Evolutionary conservation across 2,797 vertebrate genomes (phyloP), one percentile per base, ranked within the genome.

Genomic region (Amphiprion clarkii): DNA sequence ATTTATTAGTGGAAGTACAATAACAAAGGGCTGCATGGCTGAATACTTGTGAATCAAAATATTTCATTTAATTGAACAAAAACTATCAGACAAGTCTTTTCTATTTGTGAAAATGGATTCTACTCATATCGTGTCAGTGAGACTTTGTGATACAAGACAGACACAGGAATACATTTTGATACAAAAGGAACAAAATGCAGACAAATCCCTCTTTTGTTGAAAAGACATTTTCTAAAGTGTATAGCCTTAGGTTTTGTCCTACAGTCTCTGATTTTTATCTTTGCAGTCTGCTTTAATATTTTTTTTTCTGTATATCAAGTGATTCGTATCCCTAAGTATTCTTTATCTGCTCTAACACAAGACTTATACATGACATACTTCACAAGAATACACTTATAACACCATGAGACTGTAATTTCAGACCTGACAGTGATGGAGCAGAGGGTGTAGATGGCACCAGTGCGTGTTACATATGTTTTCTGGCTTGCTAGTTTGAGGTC

Each of bases 1-100:
- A 78, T 74, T 85, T 66, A 74, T 71, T 72, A 78, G 52, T 49
- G 23, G 7, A 70, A 64, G 21, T 49, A 61, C 33, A 66, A 33
- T 33, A 67, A 76, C 71, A 79, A 71, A 68, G 21, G 49, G 13
- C 27, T 72, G 49, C 51, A 33, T 72, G 19, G 14, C n/a, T 74
- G 40, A 64, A 39, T 56, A 40, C 19, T 1, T 29, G 13, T 29
- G 21, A 71, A 69, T 60, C 9, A 29, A 67, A 62, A 51, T 27
- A 33, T 73, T 67, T 51, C 0, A 74, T 49, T 55, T 2, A 67
- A 62, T 49, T 74, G 17, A 44, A 64, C 4, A 40, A 53, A 19
- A 48, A 61, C 19, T 13, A 23, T 8, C 1, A 21, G 36, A 56
- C 12, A 52, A 14, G 14, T 36, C 16, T 17, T 54, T 53, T 33